A percentile compares a stretch with the other conserved stretches of the same genome.
Conservation (phyloP, 2,797 vertebrate genomes). For the Urophycis tenuis region DNA sequence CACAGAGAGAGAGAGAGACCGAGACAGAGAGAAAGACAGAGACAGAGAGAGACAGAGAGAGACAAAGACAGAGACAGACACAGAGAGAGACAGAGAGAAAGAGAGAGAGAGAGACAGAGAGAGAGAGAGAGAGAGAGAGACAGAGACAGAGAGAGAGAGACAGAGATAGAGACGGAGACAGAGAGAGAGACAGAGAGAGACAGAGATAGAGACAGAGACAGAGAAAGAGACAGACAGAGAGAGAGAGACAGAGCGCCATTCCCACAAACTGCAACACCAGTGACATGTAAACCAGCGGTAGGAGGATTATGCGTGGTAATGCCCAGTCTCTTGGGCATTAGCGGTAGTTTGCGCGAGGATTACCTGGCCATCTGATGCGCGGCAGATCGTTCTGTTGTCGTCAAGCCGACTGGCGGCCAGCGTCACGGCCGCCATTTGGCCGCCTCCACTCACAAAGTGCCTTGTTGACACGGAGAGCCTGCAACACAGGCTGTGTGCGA, state of each 20-base stretch:
- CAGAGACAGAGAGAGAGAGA: neutral
- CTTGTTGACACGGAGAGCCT: conserved; percentile 14
- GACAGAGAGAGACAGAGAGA: too few relatives aligned
- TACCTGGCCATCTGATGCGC: conserved; percentile 56
- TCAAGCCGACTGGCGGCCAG: conserved; percentile 41
- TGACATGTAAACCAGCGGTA: conserved; percentile 46
- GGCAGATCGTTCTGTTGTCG: conserved; percentile 47
- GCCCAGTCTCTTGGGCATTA: conserved; percentile 54
- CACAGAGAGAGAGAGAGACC: too few relatives aligned
- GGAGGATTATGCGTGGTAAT: conserved; percentile 61
- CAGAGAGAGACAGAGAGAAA: neutral
- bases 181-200: neutral
- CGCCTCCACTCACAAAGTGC: conserved; percentile 22
- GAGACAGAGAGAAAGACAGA: too few relatives aligned
- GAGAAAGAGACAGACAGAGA: neutral
- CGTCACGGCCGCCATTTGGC: conserved; percentile 14
- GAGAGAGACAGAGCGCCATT: neutral
- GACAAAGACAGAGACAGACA: too few relatives aligned
- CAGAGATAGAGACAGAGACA: neutral
- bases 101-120: neutral
- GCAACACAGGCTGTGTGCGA: neutral
- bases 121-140: neutral
- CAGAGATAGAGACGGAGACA: neutral
- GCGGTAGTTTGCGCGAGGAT: conserved; percentile 54
- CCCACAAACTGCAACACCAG: conserved; percentile 26